Evolutionary conservation across 2,113 vertebrate species (phyloP).

Genomic region (Zapus hudsonius): DNA sequence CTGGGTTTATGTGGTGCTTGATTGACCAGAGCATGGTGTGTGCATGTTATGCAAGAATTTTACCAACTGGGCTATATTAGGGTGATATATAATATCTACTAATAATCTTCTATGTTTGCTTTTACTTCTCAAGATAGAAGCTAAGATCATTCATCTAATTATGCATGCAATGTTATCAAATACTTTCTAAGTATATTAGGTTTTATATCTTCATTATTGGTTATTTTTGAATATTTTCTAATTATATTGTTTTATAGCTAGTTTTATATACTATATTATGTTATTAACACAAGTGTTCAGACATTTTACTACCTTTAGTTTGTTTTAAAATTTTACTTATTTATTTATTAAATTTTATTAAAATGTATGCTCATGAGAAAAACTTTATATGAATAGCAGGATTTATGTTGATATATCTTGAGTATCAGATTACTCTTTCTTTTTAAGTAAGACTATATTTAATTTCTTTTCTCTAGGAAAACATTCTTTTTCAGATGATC

Average conservation of each 20-base stretch:
- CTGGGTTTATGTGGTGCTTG: too few relatives aligned
- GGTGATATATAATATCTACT: too few relatives aligned
- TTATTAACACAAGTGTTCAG: neutral
- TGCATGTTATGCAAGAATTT: too few relatives aligned
- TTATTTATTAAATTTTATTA: neutral
- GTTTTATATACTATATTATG: too few relatives aligned
- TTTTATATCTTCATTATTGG: neutral
- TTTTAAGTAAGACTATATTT: neutral
- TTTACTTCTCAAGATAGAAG: neutral
- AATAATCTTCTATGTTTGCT: neutral
- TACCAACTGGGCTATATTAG: neutral
- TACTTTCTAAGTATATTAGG: neutral
- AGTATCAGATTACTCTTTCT: neutral
- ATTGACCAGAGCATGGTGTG: too few relatives aligned
- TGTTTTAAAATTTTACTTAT: neutral
- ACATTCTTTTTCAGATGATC: slow-evolving; percentile 3
- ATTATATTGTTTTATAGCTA: neutral
- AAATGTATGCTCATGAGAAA: slow-evolving; percentile 15
- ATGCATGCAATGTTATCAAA: too few relatives aligned
- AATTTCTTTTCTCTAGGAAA: slow-evolving; percentile 12
- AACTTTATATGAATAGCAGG: neutral
- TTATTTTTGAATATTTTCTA: neutral
- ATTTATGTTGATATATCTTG: neutral
- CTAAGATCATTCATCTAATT: neutral
- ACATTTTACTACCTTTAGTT: neutral